phyloP scores from a whole-genome alignment of 2,113 vertebrate species.

The Carassius auratus region DNA sequence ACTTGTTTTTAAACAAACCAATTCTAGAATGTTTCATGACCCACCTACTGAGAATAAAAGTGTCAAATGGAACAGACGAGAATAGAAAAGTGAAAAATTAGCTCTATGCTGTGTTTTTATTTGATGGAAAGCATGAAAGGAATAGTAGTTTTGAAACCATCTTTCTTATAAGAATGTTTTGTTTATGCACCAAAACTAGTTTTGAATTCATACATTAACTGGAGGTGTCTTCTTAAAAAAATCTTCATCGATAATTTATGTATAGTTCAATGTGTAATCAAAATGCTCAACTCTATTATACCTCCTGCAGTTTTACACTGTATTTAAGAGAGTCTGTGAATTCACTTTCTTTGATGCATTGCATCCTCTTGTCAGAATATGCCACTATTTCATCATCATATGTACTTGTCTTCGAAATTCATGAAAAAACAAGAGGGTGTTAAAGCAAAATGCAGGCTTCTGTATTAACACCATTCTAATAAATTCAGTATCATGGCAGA shows the following conservation, averaged over 20 bases:
- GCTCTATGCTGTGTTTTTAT: neutral
- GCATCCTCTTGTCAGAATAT: neutral
- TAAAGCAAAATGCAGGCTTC: constrained; percentile 7
- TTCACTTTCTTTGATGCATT: constrained; percentile 1
- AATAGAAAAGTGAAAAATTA: constrained; percentile 7
- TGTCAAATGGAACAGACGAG: neutral
- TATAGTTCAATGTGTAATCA: neutral
- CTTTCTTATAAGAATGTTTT: neutral
- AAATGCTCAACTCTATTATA: constrained; percentile 4
- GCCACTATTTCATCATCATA: neutral
- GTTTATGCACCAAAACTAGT: neutral
- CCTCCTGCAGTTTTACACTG: constrained; percentile 11
- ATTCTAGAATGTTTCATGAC: neutral
- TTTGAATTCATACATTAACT: neutral
- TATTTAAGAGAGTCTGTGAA: neutral
- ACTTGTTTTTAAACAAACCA: constrained; percentile 2
- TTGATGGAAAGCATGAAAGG: neutral
- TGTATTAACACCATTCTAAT: constrained; percentile 35
- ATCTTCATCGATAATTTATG: constrained; percentile 1
- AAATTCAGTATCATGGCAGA: constrained; percentile 17
- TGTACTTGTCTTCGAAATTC: constrained; percentile 14
- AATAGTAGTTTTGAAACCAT: neutral
- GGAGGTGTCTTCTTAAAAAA: neutral
- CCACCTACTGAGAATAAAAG: constrained; percentile 10
- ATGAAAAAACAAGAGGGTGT: neutral